Evolutionary conservation across 2,113 vertebrate genomes (phyloP).

Genomic region (Coregonus clupeaformis): DNA sequence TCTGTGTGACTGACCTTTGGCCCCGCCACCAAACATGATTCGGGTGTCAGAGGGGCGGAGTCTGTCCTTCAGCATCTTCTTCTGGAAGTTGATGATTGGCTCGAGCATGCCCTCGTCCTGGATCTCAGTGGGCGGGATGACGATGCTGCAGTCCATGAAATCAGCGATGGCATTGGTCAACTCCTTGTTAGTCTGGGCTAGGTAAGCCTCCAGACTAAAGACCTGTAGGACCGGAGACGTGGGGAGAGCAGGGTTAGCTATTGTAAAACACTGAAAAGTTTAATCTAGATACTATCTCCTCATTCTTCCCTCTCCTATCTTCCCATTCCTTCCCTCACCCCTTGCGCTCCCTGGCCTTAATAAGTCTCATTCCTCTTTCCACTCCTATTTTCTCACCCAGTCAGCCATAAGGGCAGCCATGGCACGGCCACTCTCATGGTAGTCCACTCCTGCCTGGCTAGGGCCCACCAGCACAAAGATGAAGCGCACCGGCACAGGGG

Average conservation of each 20-base stretch:
- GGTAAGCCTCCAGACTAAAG: slow-evolving; percentile 82
- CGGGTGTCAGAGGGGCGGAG: slow-evolving; percentile 65
- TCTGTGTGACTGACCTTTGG: slow-evolving; percentile 55
- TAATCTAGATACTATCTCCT: neutral
- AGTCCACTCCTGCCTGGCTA: slow-evolving; percentile 63
- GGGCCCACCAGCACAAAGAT: slow-evolving; percentile 85
- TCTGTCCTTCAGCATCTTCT: slow-evolving; percentile 79
- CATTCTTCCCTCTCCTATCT: neutral
- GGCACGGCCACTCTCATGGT: slow-evolving; percentile 83
- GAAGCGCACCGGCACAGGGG: slow-evolving; percentile 79
- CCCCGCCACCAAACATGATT: slow-evolving; percentile 57
- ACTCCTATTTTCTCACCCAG: slow-evolving; percentile 71
- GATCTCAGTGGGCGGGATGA: slow-evolving; percentile 83
- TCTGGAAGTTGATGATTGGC: slow-evolving; percentile 81
- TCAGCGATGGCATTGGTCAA: slow-evolving; percentile 78
- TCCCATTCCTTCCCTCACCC: neutral
- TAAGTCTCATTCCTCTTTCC: neutral
- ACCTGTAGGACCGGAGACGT: slow-evolving; percentile 73
- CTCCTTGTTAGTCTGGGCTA: slow-evolving; percentile 77
- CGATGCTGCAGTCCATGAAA: slow-evolving; percentile 91
- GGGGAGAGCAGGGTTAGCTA: neutral
- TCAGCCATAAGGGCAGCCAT: slow-evolving; percentile 89
- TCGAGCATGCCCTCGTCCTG: slow-evolving; percentile 76
- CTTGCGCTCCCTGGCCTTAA: neutral
- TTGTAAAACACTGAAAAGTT: neutral